Conservation (phyloP, 2,113 vertebrate genomes). For the Herpetotheres cachinnans region DNA sequence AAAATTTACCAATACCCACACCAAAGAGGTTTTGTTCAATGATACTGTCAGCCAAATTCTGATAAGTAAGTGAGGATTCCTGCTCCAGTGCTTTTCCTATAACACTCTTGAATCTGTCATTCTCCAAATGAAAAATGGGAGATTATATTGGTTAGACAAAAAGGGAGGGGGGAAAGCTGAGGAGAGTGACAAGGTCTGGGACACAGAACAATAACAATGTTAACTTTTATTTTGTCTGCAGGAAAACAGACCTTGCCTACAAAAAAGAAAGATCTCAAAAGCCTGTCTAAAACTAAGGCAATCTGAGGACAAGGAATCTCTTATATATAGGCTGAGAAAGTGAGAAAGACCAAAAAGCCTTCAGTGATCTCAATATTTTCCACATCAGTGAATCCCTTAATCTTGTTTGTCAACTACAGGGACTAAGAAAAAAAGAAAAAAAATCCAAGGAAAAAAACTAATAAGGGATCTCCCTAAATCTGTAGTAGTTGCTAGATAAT, state of each 20-base stretch:
- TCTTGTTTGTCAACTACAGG: constrained; percentile 29
- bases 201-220: not conserved
- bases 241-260: not conserved
- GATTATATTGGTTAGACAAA: constrained; percentile 6
- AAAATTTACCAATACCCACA: not conserved
- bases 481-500: not conserved
- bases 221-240: not conserved
- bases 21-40: not conserved
- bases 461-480: not conserved
- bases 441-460: not conserved
- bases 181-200: not conserved
- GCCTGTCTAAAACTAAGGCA: not conserved
- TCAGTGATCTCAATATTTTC: constrained; percentile 46
- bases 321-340: not conserved
- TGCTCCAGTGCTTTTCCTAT: not conserved
- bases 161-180: not conserved
- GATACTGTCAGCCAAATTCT: not conserved
- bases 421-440: not conserved
- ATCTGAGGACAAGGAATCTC: constrained; percentile 3
- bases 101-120: not conserved
- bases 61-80: not conserved
- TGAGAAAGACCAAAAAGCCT: constrained; percentile 26
- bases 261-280: not conserved
- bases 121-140: constrained; percentile 26
- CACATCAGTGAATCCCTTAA: constrained; percentile 11